These are phyloP conservation scores for Proterorhinus semilunaris DNA, from an alignment of 2,113 vertebrate species.

Conservation along the genomic window DNA sequence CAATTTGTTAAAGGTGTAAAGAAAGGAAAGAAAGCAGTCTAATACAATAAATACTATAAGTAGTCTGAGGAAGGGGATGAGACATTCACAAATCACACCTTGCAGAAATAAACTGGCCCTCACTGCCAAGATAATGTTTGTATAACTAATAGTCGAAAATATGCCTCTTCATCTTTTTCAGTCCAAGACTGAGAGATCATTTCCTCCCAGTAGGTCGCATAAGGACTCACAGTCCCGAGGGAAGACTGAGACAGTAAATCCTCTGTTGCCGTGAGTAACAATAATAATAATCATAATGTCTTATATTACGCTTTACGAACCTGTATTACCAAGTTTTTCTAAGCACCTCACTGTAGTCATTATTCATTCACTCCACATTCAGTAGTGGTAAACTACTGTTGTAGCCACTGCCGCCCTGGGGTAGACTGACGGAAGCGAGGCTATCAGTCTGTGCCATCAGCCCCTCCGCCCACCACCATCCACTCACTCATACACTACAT, in stretches of 20 bases:
- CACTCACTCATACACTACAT: no score
- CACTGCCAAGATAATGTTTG: not conserved
- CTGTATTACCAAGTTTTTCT: no score
- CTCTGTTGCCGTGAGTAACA: constrained; percentile 6
- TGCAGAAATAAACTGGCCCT: not conserved
- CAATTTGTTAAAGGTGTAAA: no score
- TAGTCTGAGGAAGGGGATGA: not conserved
- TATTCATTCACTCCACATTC: no score
- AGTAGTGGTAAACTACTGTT: no score
- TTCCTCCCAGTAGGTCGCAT: constrained; percentile 1
- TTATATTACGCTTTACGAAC: no score
- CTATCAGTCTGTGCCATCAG: no score
- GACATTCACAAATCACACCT: not conserved
- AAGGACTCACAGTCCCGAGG: constrained; percentile 3
- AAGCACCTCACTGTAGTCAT: no score
- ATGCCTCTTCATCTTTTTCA: not conserved
- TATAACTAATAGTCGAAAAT: not conserved
- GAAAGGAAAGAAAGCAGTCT: not conserved
- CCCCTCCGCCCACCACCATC: no score
- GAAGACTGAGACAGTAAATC: constrained; percentile 16
- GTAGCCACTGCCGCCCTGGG: no score
- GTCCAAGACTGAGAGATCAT: constrained; percentile 2
- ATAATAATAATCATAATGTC: no score
- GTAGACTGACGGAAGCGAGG: no score
- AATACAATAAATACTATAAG: not conserved